Base-by-base conservation (phyloP, 2,797 vertebrate species). In the Coracias cyanogaster region DNA sequence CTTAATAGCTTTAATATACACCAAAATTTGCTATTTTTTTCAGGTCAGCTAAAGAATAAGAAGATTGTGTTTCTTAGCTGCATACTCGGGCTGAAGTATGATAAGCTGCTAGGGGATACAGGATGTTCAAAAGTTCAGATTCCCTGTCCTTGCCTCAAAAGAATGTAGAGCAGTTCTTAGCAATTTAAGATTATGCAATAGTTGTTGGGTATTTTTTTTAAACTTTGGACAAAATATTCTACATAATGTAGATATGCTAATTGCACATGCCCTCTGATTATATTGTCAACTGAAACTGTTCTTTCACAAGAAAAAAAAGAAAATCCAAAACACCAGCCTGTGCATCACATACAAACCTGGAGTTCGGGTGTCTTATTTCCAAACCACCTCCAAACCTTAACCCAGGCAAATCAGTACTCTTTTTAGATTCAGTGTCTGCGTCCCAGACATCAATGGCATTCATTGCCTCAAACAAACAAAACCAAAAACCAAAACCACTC, bases 11-110 rank as follows among this genome's bases (percentile, higher is more conserved):
- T 39, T 52, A n/a, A 21, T 88, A 52, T 18, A 33, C 9, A 72
- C 16, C 48, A 84, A 67, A 74, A 82, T 41, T 76, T 49, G 26
- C 46, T 65, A 2, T 52, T 54, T 7, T 70, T 91, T 82, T 90
- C 35, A 76, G 67, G 52, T 67, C 82, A 82, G 80, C 83, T 86
- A 49, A 91, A 90, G 54, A 80, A 6, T 86, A 91, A 96, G 85
- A 95, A 67, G 90, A 93, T 94, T 95, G 60, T 62, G 19, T 80
- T 93, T 93, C 77, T 80, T 77, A 90, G 94, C 81, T 86, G 52
- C 37, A 76, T 21, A 24, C 28, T 77, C 72, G 17, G 31, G 24
- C 73, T 92, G 29, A 91, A 83, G 77, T 62, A 86, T 5, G 52
- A 35, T 84, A 93, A 97, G 90, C 94, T 95, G 70, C 90, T 86